Conservation (phyloP, 2,888 invertebrate species). For the Cephalotes varians region DNA sequence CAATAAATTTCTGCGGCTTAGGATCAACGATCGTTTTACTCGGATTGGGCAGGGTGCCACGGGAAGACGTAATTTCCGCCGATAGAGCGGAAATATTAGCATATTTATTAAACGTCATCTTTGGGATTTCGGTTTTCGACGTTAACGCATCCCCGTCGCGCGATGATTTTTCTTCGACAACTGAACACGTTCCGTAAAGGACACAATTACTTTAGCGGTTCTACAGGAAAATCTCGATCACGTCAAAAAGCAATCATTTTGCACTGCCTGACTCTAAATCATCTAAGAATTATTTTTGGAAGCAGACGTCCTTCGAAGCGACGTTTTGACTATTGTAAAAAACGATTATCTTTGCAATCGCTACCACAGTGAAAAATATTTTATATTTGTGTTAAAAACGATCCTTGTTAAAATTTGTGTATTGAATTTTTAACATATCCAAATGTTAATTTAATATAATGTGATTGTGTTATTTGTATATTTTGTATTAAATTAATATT, state of each 20-base stretch:
- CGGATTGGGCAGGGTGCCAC: conserved; percentile 41
- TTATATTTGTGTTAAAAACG: no score
- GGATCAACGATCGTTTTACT: conserved; percentile 40
- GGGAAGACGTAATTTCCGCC: conserved; percentile 45
- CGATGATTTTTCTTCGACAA: not conserved
- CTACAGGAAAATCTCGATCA: not conserved
- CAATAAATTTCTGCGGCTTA: conserved; percentile 44
- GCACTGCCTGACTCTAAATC: not conserved
- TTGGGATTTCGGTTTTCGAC: not conserved
- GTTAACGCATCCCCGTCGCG: not conserved
- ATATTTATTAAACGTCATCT: conserved; percentile 77
- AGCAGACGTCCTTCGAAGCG: not conserved
- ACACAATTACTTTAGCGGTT: conserved; percentile 14
- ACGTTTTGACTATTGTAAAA: not conserved
- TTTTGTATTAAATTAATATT: no score
- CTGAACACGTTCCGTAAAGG: not conserved
- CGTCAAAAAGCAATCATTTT: conserved; percentile 25
- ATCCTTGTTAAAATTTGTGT: no score
- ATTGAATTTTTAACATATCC: no score
- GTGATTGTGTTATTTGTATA: no score
- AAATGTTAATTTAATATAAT: no score
- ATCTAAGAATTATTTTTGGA: conserved; percentile 9
- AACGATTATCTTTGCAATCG: not conserved
- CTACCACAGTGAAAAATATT: no score
- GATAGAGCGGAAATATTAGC: conserved; percentile 67